Evolutionary conservation across 2,797 vertebrate genomes (phyloP), one percentile per base, ranked within the genome.

Genomic region (Eulemur mongoz): DNA sequence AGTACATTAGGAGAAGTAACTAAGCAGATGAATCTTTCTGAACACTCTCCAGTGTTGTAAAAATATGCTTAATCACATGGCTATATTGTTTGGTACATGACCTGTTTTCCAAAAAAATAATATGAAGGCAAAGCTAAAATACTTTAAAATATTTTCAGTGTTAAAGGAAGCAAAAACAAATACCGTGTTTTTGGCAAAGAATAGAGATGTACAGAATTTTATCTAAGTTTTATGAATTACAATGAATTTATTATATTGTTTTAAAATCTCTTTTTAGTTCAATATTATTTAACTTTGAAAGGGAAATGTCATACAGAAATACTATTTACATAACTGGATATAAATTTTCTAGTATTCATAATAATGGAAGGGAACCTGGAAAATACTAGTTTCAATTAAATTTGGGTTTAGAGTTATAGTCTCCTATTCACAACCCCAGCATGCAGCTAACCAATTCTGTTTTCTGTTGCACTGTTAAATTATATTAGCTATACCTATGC

Each of bases 341-440:
- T 76, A 92, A 91, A 85, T 76, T 75, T 92, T 72, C 20, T 92
- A 83, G 61, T 80, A 91, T 48, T 96, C 11, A 1, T 76, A 81
- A 65, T 96, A 89, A 87, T 73, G n/a, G 43, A 93, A 7, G 7
- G n/a, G 12, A 78, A 80, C 43, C 15, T 67, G 43, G 27, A 65
- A 96, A 95, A 92, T 94, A 76, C 7, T 45, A 22, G 6, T 93
- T 91, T 89, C 57, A 72, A 27, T 94, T 95, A 96, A 92, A 94
- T 82, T 94, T 93, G 32, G 7, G 54, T 95, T 91, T 92, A 11
- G 30, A 86, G 75, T 93, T 94, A 12, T 35, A 81, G 67, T 93
- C 70, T 69, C 25, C n/a, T 95, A 63, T 40, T 94, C 80, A 93
- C 40, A 93, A 75, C 27, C 57, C 57, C 86, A 84, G 73, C 43